A percentile compares a stretch with the other conserved stretches of the same genome.
These are phyloP conservation scores for Blomia tropicalis DNA, from an alignment of 2,888 invertebrate species.

Conservation along the genomic window DNA sequence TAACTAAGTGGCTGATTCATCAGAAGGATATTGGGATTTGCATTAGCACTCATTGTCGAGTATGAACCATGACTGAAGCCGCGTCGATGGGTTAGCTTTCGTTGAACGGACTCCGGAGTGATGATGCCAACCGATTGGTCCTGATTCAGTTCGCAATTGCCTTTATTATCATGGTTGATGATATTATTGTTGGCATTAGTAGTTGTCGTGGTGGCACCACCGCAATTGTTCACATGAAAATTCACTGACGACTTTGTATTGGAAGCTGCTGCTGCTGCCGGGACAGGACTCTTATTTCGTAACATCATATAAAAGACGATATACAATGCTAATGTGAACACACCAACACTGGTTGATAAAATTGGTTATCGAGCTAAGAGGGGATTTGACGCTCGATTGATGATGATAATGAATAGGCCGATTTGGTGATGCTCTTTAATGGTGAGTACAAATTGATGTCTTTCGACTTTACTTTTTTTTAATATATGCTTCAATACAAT, in stretches of 20 bases:
- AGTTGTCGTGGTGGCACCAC: not conserved
- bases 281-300: slow-evolving; percentile 7
- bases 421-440: too few relatives aligned
- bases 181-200: not conserved
- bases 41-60: not conserved
- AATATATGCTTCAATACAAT: too few relatives aligned
- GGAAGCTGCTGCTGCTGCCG: slow-evolving; percentile 5
- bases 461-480: too few relatives aligned
- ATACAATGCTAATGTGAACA: not conserved
- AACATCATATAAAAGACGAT: slow-evolving; percentile 4
- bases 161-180: not conserved
- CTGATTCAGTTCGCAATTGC: not conserved
- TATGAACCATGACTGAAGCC: slow-evolving; percentile 16
- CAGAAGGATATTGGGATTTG: not conserved
- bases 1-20: not conserved
- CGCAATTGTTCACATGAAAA: not conserved
- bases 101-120: not conserved
- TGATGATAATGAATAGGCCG: not conserved
- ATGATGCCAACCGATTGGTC: not conserved
- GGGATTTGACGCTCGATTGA: not conserved
- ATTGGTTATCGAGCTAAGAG: not conserved
- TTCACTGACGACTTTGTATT: slow-evolving; percentile 1
- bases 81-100: slow-evolving; percentile 12
- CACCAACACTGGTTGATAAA: not conserved
- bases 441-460: too few relatives aligned